Evolutionary conservation across 2,888 invertebrate species (phyloP).

Genomic region (Eupeodes latifasciatus): DNA sequence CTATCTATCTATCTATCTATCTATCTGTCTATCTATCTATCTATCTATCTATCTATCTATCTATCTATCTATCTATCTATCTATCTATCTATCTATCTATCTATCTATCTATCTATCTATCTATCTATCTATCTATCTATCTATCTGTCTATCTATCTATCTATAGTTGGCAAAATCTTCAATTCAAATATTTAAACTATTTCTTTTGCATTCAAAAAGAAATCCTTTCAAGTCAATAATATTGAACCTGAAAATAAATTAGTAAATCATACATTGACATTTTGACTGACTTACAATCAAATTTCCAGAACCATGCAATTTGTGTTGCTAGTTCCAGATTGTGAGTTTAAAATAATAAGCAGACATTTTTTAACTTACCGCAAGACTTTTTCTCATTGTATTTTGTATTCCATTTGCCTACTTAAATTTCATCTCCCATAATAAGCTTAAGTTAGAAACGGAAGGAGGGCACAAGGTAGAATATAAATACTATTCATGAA

Average conservation of each 20-base stretch:
- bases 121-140: too few species aligned
- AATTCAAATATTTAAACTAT: too few species aligned
- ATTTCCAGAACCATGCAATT: conserved; percentile 9
- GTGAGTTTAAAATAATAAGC: conserved; percentile 38
- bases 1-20: too few species aligned
- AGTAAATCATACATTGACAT: not conserved
- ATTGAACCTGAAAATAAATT: conserved; percentile 9
- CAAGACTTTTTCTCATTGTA: not conserved
- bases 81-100: too few species aligned
- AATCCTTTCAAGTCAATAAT: not conserved
- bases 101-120: too few species aligned
- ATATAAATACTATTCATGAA: conserved; percentile 55
- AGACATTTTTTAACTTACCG: conserved; percentile 13
- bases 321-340: conserved; percentile 4
- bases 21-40: too few species aligned
- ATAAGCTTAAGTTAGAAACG: not conserved
- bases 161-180: too few species aligned
- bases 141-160: too few species aligned
- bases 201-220: not conserved
- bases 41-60: too few species aligned
- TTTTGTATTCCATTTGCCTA: conserved; percentile 50
- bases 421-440: conserved; percentile 31
- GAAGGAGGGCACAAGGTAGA: not conserved
- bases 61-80: too few species aligned
- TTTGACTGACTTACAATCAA: conserved; percentile 49